phyloP scores from a whole-genome alignment of 2,113 vertebrate genomes.

The Syngnathus scovelli region DNA sequence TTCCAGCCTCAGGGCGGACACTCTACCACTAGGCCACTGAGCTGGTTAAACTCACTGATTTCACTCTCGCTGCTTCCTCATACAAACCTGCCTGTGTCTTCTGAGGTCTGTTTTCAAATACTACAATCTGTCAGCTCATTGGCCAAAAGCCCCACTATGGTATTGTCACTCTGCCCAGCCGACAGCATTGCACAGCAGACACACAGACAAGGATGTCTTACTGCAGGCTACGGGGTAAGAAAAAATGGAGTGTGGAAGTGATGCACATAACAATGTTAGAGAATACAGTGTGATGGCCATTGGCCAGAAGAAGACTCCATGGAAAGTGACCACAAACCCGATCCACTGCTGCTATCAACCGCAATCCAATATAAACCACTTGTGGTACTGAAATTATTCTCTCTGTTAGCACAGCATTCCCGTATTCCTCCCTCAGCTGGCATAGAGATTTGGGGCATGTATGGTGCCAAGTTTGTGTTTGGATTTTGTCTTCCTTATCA shows the following conservation, averaged over 20 bases:
- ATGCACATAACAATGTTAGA: background rate
- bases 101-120: constrained; percentile 17
- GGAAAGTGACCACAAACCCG: constrained; percentile 18
- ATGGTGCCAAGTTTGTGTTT: constrained; percentile 23
- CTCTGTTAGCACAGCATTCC: constrained; percentile 11
- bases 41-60: background rate
- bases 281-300: constrained; percentile 3
- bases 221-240: constrained; percentile 26
- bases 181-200: constrained; percentile 28
- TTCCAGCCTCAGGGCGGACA: too few relatives aligned
- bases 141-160: constrained; percentile 32
- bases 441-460: background rate
- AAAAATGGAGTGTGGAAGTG: constrained; percentile 11
- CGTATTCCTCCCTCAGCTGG: constrained; percentile 27
- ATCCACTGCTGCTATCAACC: constrained; percentile 7
- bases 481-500: constrained; percentile 20
- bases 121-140: constrained; percentile 37
- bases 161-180: constrained; percentile 43
- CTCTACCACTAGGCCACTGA: too few relatives aligned
- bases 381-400: constrained; percentile 17
- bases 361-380: constrained; percentile 11
- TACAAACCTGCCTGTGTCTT: constrained; percentile 19
- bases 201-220: constrained; percentile 40
- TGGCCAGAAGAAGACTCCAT: constrained; percentile 24
- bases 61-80: background rate